Evolutionary conservation across 2,113 vertebrate species (phyloP).

Genomic region (Ceratotherium simum): DNA sequence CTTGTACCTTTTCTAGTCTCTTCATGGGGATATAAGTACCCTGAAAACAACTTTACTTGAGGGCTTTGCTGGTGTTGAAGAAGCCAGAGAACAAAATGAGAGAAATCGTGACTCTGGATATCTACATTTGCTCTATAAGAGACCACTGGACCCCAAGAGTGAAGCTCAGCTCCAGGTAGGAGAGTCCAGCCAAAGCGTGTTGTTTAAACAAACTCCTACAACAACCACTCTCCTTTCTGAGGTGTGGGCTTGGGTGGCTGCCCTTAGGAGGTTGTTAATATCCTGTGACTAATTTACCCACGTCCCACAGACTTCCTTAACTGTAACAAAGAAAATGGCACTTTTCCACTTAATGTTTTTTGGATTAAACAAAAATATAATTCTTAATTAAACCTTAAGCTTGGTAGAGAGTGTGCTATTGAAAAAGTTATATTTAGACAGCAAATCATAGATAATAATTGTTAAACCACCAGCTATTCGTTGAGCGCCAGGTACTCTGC

Average conservation of each 20-base stretch:
- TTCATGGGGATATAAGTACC: slow-evolving; percentile 94
- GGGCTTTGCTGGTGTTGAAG: slow-evolving; percentile 95
- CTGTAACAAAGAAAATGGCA: not conserved
- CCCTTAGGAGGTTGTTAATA: not conserved
- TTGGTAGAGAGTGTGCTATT: not conserved
- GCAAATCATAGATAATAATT: not conserved
- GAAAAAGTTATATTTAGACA: not conserved
- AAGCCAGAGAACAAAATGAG: slow-evolving; percentile 92
- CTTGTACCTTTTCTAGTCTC: slow-evolving; percentile 88
- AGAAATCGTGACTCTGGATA: slow-evolving; percentile 91
- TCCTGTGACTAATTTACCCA: not conserved
- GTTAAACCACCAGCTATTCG: not conserved
- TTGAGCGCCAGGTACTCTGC: not conserved
- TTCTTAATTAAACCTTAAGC: not conserved
- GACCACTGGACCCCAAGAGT: slow-evolving; percentile 95
- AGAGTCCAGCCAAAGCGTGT: not conserved
- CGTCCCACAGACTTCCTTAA: not conserved
- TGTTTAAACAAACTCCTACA: fast-evolving
- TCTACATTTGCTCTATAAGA: slow-evolving; percentile 94
- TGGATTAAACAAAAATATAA: not conserved
- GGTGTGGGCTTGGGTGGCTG: fast-evolving
- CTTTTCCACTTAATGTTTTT: not conserved
- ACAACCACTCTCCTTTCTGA: fast-evolving
- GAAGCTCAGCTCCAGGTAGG: slow-evolving; percentile 96
- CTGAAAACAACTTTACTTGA: slow-evolving; percentile 96